A percentile compares a stretch with the other conserved stretches of the same genome.
Conservation (phyloP, 2,888 invertebrate species). For the Argyra leucocephala region DNA sequence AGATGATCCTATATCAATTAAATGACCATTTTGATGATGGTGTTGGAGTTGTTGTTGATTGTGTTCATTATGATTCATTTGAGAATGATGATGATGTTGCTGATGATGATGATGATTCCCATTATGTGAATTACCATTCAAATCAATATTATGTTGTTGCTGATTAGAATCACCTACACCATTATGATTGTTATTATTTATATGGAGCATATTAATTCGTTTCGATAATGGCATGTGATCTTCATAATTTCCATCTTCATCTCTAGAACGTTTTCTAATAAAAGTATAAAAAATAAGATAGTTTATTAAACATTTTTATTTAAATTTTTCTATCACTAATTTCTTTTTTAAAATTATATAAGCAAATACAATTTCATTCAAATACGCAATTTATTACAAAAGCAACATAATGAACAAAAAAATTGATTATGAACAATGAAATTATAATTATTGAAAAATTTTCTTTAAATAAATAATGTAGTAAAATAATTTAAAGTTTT, state of each 20-base stretch:
- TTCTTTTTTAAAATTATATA: too few relatives aligned
- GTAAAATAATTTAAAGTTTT: too few relatives aligned
- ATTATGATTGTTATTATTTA: constrained; percentile 48
- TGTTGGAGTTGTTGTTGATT: constrained; percentile 22
- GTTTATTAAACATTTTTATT: too few relatives aligned
- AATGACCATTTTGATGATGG: constrained; percentile 19
- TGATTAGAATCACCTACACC: constrained; percentile 21
- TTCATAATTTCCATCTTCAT: constrained; percentile 65
- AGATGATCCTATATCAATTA: constrained; percentile 16
- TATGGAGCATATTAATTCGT: constrained; percentile 79
- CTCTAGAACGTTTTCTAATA: constrained; percentile 70
- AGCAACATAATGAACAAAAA: too few relatives aligned
- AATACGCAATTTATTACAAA: too few relatives aligned
- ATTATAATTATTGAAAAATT: too few relatives aligned
- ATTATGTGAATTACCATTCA: constrained; percentile 25
- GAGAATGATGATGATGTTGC: constrained; percentile 25
- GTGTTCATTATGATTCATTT: constrained; percentile 21
- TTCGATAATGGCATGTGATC: constrained; percentile 77
- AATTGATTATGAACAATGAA: too few relatives aligned
- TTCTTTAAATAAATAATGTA: too few relatives aligned
- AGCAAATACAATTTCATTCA: too few relatives aligned
- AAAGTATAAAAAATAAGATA: constrained; percentile 36
- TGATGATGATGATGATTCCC: constrained; percentile 21
- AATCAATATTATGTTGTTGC: constrained; percentile 12
- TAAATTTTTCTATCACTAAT: too few relatives aligned